Evolutionary conservation across 1,140 invertebrate genomes (phyloP).

Genomic region (Drosophila truncata): DNA sequence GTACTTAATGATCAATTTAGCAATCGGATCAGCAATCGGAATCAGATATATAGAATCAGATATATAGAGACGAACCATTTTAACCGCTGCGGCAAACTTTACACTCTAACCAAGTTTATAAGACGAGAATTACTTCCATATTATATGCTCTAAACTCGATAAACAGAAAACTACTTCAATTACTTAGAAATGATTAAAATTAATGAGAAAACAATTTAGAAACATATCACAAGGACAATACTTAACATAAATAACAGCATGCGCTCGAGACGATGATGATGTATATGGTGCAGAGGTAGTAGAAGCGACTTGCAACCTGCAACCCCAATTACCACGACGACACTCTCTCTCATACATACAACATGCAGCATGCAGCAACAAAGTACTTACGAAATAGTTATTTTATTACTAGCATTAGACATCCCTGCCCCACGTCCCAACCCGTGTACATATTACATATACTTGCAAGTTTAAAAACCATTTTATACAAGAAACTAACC

Average conservation of each 20-base stretch:
- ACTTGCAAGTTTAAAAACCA: conserved; percentile 66
- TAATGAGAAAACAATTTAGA: conserved; percentile 84
- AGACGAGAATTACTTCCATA: conserved; percentile 79
- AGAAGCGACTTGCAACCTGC: conserved; percentile 38
- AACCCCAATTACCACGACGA: conserved; percentile 44
- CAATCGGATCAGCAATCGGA: conserved; percentile 30
- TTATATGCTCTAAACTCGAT: conserved; percentile 77
- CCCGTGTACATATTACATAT: conserved; percentile 60
- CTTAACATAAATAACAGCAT: conserved; percentile 77
- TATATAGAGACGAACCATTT: conserved; percentile 61
- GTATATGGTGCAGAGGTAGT: conserved; percentile 32
- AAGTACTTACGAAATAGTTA: conserved; percentile 77
- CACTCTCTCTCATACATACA: conserved; percentile 57
- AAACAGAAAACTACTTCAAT: conserved; percentile 84
- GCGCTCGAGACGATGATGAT: conserved; percentile 61
- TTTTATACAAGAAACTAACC: conserved; percentile 70
- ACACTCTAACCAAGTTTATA: conserved; percentile 80
- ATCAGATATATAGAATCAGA: conserved; percentile 45
- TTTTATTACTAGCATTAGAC: conserved; percentile 77
- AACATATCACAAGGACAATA: conserved; percentile 85
- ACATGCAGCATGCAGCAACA: conserved; percentile 40
- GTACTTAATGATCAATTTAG: conserved; percentile 55
- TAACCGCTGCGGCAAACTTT: conserved; percentile 71
- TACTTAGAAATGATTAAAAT: conserved; percentile 82
- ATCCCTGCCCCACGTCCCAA: background rate